Evolutionary conservation across 2,888 invertebrate species (phyloP).

Genomic region (Cosmia pyralina): DNA sequence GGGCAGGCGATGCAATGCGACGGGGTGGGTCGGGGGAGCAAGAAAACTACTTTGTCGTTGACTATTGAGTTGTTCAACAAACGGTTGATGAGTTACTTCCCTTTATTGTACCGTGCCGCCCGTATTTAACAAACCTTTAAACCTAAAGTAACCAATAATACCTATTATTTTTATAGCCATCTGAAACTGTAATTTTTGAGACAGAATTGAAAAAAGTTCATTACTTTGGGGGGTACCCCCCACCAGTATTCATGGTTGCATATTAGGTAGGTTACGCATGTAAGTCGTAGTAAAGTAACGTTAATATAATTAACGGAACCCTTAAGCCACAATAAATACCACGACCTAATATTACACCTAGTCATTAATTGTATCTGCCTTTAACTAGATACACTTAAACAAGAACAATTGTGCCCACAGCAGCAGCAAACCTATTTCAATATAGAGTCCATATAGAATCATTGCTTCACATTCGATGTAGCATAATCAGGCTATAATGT

Average conservation of each 20-base stretch:
- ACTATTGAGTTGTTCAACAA: background rate
- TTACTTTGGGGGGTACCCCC: too few species aligned
- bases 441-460: constrained; percentile 3
- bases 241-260: too few species aligned
- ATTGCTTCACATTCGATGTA: constrained; percentile 19
- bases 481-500: background rate
- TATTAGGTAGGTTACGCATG: background rate
- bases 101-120: background rate
- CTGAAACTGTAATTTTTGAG: background rate
- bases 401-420: constrained; percentile 7
- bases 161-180: background rate
- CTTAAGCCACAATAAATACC: background rate
- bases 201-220: background rate
- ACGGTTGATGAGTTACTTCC: background rate
- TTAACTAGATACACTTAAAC: constrained; percentile 14
- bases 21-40: too few species aligned
- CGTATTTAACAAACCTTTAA: background rate
- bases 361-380: constrained; percentile 24
- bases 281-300: constrained; percentile 10
- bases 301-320: constrained; percentile 5
- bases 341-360: constrained; percentile 6
- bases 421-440: constrained; percentile 2
- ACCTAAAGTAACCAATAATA: background rate
- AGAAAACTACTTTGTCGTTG: background rate
- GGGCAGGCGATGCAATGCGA: too few species aligned